These are phyloP conservation scores for Drosophila mojavensis DNA, from an alignment of 1,140 invertebrate species.

Conservation along the genomic window DNA sequence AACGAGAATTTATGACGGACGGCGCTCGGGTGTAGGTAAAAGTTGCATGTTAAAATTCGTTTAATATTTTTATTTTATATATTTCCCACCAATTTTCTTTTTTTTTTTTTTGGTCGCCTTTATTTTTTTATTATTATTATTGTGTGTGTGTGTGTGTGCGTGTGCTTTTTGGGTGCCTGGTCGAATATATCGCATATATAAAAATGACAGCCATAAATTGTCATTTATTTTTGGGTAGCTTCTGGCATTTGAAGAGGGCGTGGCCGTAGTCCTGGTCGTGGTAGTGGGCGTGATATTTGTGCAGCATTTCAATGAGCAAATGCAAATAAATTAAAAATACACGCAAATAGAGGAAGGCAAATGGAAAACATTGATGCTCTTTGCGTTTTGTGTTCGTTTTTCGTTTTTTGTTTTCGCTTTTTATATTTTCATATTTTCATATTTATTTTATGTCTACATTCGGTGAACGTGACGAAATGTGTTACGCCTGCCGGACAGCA, in stretches of 20 bases:
- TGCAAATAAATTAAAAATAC: conserved; percentile 81
- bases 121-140: conserved; percentile 10
- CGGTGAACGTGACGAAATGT: conserved; percentile 71
- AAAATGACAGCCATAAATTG: conserved; percentile 67
- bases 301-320: conserved; percentile 81
- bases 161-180: not conserved
- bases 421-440: conserved; percentile 3
- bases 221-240: conserved; percentile 69
- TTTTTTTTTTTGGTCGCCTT: not conserved
- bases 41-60: conserved; percentile 80
- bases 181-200: conserved; percentile 46
- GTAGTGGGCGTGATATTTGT: conserved; percentile 51
- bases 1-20: conserved; percentile 80
- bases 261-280: conserved; percentile 9
- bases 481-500: conserved; percentile 43
- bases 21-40: conserved; percentile 61
- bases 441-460: conserved; percentile 54
- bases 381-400: conserved; percentile 13
- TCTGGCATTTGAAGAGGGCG: conserved; percentile 56
- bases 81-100: conserved; percentile 21
- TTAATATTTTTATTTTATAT: conserved; percentile 69
- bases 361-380: conserved; percentile 76
- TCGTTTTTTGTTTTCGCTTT: conserved; percentile 1
- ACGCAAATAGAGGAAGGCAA: conserved; percentile 55
- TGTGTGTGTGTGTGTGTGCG: conserved; percentile 1